phyloP scores from a whole-genome alignment of 2,888 invertebrate genomes.

The Noctua fimbriata region DNA sequence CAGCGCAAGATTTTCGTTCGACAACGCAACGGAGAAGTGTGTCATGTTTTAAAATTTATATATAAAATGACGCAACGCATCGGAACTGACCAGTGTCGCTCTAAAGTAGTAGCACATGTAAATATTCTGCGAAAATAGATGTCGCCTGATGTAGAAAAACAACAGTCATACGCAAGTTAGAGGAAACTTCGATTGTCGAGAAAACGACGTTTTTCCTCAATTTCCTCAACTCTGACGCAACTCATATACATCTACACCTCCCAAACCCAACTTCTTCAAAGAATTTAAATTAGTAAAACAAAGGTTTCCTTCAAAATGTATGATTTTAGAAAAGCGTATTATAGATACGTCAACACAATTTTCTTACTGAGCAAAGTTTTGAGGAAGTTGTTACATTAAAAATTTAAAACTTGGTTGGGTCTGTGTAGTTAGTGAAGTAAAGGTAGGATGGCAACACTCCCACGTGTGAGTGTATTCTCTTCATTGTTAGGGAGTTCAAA shows the following conservation, averaged over 20 bases:
- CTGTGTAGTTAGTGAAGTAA: slow-evolving; percentile 42
- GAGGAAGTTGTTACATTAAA: slow-evolving; percentile 58
- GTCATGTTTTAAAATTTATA: too few relatives aligned
- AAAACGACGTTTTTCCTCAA: neutral
- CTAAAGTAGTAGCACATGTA: neutral
- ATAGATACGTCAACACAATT: slow-evolving; percentile 61
- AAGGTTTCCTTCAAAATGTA: slow-evolving; percentile 33
- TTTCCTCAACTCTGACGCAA: slow-evolving; percentile 11
- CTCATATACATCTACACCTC: neutral
- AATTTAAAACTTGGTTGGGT: slow-evolving; percentile 48
- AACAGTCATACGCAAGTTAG: neutral
- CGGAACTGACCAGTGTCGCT: too few relatives aligned
- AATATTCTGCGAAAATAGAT: neutral
- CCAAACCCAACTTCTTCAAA: slow-evolving; percentile 41
- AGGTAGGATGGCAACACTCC: slow-evolving; percentile 26
- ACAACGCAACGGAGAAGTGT: too few relatives aligned
- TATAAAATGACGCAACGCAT: too few relatives aligned
- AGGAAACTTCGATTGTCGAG: neutral
- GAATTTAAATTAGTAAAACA: slow-evolving; percentile 60
- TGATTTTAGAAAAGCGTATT: slow-evolving; percentile 53
- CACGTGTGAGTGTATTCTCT: slow-evolving; percentile 12
- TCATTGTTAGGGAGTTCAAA: slow-evolving; percentile 28
- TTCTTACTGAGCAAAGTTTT: slow-evolving; percentile 49
- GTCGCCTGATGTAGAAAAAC: neutral
- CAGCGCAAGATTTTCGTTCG: too few relatives aligned